Conservation (phyloP, 2,888 invertebrate genomes). For the Biston stratarius region DNA sequence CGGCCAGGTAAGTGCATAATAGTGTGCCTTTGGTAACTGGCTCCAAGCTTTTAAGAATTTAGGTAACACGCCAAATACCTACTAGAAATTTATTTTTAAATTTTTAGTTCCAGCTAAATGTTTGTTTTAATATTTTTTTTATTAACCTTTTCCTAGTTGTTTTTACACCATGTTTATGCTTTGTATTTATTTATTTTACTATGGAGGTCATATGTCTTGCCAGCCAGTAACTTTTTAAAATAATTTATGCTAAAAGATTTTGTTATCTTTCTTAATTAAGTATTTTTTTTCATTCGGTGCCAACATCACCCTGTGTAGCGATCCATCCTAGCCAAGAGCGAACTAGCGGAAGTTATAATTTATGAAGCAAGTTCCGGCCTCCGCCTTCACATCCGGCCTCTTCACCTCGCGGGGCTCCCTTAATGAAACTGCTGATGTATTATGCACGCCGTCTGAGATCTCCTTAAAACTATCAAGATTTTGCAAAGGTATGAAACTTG, state of each 20-base stretch:
- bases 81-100: too few species aligned
- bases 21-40: too few species aligned
- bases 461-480: slow-evolving; percentile 44
- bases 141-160: too few species aligned
- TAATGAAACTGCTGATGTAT: slow-evolving; percentile 77
- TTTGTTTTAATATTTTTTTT: too few species aligned
- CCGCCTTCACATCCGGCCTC: slow-evolving; percentile 51
- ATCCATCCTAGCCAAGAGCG: slow-evolving; percentile 66
- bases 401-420: slow-evolving; percentile 49
- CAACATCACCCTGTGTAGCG: slow-evolving; percentile 53
- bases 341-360: slow-evolving; percentile 85
- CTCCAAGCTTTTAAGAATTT: too few species aligned
- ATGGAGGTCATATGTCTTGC: too few species aligned
- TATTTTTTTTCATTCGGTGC: not conserved
- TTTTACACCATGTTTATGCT: too few species aligned
- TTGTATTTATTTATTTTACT: too few species aligned
- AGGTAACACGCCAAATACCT: too few species aligned
- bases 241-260: slow-evolving; percentile 4
- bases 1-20: too few species aligned
- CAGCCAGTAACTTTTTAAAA: too few species aligned
- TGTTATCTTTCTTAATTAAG: not conserved
- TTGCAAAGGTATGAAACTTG: slow-evolving; percentile 38
- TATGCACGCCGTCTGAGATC: slow-evolving; percentile 75
- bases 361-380: slow-evolving; percentile 79
- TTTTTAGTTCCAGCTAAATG: too few species aligned